Evolutionary conservation across 2,888 invertebrate species (phyloP), one percentile per base, ranked within the genome.

Genomic region (Salticus scenicus): DNA sequence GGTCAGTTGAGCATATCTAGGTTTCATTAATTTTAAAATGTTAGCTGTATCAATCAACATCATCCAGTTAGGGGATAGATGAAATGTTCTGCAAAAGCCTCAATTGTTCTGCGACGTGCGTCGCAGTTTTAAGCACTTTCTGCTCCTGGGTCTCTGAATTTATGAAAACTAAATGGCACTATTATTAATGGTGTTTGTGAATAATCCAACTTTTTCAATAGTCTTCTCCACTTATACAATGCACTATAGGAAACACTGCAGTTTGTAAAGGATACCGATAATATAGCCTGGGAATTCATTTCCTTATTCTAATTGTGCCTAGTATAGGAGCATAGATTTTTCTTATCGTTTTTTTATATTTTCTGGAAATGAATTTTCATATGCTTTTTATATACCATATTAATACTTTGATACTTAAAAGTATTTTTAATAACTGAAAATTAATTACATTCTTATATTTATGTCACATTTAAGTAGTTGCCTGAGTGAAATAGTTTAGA

Each of bases 351-450:
- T 57, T 57, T 24, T 57, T 24, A 24, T 24, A 24, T 57, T 57
- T 57, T 24, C 4, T 24, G 20, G 57, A 57, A 57, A 57, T 57
- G 57, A 24, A 57, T 57, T 57, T 57, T 57, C 57, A 57, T 57
- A 57, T 57, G 57, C 57, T 57, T 57, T 57, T 57, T 57, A 57
- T 57, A 57, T 57, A 57, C 57, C 20, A 20, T 57, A 57, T 57
- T 57, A 20, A 57, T 1, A 57, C 24, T 57, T 57, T 57, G 57
- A 57, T 57, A 57, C 57, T 57, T 57, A 57, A 57, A 57, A 57
- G 57, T 57, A 57, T 57, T 57, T 57, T 57, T 57, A 57, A 57
- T 57, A 57, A 47, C 57, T 24, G 57, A 57, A 57, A 57, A 57
- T 24, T 57, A 20, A 20, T 4, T 57, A 57, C 57, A 57, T 57